Base-by-base conservation (phyloP, 2,797 vertebrate genomes). In the Pachyuromys duprasi region DNA sequence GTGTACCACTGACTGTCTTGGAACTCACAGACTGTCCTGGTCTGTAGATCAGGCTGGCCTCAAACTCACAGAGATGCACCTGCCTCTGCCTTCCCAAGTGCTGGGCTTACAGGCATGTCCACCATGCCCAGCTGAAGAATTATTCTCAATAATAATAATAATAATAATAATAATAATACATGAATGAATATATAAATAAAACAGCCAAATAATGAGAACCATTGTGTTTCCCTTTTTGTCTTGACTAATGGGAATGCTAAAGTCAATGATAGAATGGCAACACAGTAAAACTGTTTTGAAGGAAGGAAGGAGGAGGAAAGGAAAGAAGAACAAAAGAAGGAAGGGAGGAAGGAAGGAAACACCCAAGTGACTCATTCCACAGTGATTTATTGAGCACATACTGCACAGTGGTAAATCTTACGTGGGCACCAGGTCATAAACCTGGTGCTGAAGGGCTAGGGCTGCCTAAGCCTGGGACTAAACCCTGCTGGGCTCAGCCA, bases 181-280 rank as follows among this genome's bases (percentile, higher is more conserved):
- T 20, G n/a, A 60, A 60, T 28, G 45, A 84, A 67, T 65, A 33
- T 18, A 72, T 57, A 70, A 67, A 69, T 84, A 55, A 74, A 88
- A 33, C 15, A 20, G 22, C n/a, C 36, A 63, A 89, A 74, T 42
- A 60, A n/a, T 45, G 17, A 60, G 26, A 70, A 42, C 22, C 31
- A 28, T 36, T 31, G 39, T 28, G 49, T 82, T 89, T 86, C 74
- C 22, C 69, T 94, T 95, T 90, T 79, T 63, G 36, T 90, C 69
- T 83, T 86, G 72, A 81, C 75, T 69, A 2, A 74, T 65, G 57
- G 94, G 95, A 86, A 93, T 7, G 74, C n/a, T 87, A 15, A 42
- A 82, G 79, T 70, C 79, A 33, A 4, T 4, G 3, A 69, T 18
- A 31, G 9, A 33, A 82, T 11, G 13, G 5, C 13, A 36, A 45